Evolutionary conservation across 2,113 vertebrate genomes (phyloP).

Genomic region (Elachura formosa): DNA sequence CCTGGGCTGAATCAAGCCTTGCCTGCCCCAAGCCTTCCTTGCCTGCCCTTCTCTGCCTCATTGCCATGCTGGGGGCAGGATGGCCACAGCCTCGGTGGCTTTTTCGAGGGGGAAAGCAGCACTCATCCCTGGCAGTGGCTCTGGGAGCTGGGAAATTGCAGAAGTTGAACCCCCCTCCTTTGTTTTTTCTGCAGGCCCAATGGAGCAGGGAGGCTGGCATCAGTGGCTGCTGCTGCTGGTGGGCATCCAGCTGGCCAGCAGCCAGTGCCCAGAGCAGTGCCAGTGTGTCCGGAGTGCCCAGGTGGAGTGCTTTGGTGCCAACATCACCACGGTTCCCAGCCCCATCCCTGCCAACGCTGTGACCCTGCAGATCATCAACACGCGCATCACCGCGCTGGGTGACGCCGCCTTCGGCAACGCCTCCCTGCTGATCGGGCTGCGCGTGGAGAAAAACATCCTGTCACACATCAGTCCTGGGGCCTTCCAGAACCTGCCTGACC

Average conservation of each 20-base stretch:
- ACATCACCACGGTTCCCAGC: slow-evolving; percentile 56
- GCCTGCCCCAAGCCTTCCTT: neutral
- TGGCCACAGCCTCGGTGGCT: accelerated
- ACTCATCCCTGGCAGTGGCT: neutral
- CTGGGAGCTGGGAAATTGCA: neutral
- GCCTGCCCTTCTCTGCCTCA: neutral
- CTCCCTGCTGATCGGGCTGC: slow-evolving; percentile 71
- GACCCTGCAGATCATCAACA: slow-evolving; percentile 77
- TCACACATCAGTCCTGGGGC: slow-evolving; percentile 54
- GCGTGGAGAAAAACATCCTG: slow-evolving; percentile 75
- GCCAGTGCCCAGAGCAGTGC: slow-evolving; percentile 72
- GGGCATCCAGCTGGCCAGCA: slow-evolving; percentile 22
- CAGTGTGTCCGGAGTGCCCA: slow-evolving; percentile 64
- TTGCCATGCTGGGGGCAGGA: neutral
- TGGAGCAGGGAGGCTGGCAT: slow-evolving; percentile 44
- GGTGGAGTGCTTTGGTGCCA: slow-evolving; percentile 67
- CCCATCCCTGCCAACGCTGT: slow-evolving; percentile 69
- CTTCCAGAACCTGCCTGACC: slow-evolving; percentile 65
- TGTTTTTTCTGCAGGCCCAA: slow-evolving; percentile 49
- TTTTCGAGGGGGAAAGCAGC: neutral
- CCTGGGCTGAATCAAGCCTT: neutral
- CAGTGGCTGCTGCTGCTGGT: slow-evolving; percentile 33
- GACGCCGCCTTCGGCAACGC: slow-evolving; percentile 64
- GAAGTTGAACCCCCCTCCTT: neutral
- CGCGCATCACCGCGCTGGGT: slow-evolving; percentile 48